Percentiles rank a stretch among this genome's conserved stretches.
These are phyloP conservation scores for Gryllus bimaculatus DNA, from an alignment of 1,140 invertebrate species.

Conservation along the genomic window DNA sequence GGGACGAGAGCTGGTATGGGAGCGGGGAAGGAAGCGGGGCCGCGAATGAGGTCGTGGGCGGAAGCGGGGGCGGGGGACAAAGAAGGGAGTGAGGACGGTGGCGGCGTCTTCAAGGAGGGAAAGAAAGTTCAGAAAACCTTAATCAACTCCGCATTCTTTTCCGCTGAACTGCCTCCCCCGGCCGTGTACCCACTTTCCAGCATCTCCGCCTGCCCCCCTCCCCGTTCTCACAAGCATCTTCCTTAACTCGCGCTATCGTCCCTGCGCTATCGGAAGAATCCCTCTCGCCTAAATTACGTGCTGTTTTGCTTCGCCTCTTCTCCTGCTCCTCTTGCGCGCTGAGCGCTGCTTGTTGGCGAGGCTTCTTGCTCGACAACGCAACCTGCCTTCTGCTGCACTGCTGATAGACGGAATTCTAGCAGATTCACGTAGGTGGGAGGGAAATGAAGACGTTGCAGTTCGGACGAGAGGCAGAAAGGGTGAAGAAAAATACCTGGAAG, in stretches of 20 bases:
- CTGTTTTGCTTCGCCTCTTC: background rate
- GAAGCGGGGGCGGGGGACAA: too few species aligned
- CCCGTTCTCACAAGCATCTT: background rate
- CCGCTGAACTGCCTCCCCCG: background rate
- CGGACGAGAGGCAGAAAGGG: too few species aligned
- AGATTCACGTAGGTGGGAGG: too few species aligned
- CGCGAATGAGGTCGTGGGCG: background rate
- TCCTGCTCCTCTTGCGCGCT: background rate
- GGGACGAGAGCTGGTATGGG: too few species aligned
- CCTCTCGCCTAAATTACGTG: background rate
- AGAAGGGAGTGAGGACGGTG: too few species aligned
- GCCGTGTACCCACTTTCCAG: background rate
- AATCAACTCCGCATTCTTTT: conserved; percentile 4
- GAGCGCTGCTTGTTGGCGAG: too few species aligned
- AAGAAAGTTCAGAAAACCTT: conserved; percentile 5
- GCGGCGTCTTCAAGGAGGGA: background rate
- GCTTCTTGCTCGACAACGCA: too few species aligned
- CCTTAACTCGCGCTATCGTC: background rate
- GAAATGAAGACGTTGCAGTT: too few species aligned
- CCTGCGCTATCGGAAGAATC: background rate
- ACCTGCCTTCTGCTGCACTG: too few species aligned
- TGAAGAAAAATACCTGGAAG: too few species aligned
- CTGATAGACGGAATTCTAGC: too few species aligned
- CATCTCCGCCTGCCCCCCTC: background rate
- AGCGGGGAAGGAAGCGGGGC: too few species aligned